Evolutionary conservation across 2,888 invertebrate species (phyloP).

Genomic region (Cantharis nigra): DNA sequence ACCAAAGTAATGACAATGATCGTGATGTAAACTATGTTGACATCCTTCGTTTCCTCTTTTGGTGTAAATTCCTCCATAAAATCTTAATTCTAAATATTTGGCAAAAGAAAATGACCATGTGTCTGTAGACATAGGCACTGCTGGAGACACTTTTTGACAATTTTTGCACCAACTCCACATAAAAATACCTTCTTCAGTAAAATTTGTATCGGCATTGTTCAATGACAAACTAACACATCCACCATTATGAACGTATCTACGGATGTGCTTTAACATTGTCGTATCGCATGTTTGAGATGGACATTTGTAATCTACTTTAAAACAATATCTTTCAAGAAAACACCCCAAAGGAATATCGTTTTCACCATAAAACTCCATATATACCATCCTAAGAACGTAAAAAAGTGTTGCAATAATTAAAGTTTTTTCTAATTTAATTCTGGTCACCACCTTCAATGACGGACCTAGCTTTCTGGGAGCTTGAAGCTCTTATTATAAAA

Average conservation of each 20-base stretch:
- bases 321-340: conserved; percentile 92
- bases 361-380: conserved; percentile 93
- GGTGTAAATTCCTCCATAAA: conserved; percentile 75
- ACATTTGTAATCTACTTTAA: conserved; percentile 82
- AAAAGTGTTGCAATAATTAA: not conserved
- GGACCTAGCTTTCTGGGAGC: too few relatives aligned
- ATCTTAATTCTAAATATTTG: conserved; percentile 85
- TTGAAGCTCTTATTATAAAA: too few relatives aligned
- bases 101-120: conserved; percentile 87
- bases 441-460: too few relatives aligned
- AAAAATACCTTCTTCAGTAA: conserved; percentile 63
- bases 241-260: conserved; percentile 88
- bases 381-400: conserved; percentile 68
- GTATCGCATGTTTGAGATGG: conserved; percentile 78
- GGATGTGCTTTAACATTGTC: conserved; percentile 84
- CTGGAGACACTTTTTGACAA: conserved; percentile 70
- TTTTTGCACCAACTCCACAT: conserved; percentile 86
- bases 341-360: conserved; percentile 95
- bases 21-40: conserved; percentile 81
- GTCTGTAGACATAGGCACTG: conserved; percentile 75
- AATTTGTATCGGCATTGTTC: conserved; percentile 62
- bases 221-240: conserved; percentile 83
- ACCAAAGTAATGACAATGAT: conserved; percentile 90
- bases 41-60: conserved; percentile 64
- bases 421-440: too few relatives aligned